Base-by-base conservation (phyloP, 2,888 invertebrate species). In the Cabera pusaria region DNA sequence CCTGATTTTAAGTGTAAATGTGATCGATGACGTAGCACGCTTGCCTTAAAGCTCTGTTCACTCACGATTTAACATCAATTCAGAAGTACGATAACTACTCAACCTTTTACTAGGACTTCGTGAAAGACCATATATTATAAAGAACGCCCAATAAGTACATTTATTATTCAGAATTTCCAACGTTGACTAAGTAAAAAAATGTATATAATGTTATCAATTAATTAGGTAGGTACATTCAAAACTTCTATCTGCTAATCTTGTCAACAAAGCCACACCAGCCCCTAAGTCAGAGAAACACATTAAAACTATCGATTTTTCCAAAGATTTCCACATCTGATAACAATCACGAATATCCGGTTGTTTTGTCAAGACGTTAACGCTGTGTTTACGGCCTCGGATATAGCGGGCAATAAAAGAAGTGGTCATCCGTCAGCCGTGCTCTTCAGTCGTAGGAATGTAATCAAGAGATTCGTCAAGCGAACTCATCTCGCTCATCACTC, bases 401-500 rank as follows among this genome's bases (percentile, higher is more conserved):
- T 59, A 64, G 59, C 44, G 52, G 54, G 71, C 66, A 73, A 75
- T 75, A 72, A 72, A 72, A 72, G 66, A 64, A 72, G 72, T 72
- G 76, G 74, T 70, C 76, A 79, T 80, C 68, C 58, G 71, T 79
- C 76, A 77, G 66, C 51, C 64, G 65, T 55, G 71, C 66, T 66
- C 65, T 57, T 58, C 58, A 70, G 77, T 73, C 73, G 58, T 62
- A 64, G 67, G 72, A 78, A 79, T 77, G 77, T 77, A 79, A 80
- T 79, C 78, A 82, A 78, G 76, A 69, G 71, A 81, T 81, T 72
- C 68, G 73, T 79, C 78, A 76, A 64, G 54, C 51, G 59, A 22
- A 26, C 33, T 38, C 25, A 17, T n/a, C 59, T 57, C 59, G 42
- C 57, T 56, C 61, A 72, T 72, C 69, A 55, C 61, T 73, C 72